Conservation (phyloP, 2,113 vertebrate species). For the Eptesicus fuscus region DNA sequence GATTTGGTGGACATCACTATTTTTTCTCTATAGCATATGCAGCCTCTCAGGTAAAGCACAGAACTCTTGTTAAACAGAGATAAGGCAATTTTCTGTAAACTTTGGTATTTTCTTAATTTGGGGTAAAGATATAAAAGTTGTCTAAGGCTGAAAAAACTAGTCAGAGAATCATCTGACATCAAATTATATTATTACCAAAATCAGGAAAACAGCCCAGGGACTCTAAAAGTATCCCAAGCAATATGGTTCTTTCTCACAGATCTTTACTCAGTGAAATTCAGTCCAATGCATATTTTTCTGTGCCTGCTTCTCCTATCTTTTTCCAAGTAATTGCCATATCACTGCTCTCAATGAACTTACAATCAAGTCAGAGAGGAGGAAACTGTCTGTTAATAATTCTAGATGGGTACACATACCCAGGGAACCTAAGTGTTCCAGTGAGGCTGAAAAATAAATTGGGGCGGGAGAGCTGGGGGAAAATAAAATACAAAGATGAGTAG, state of each 20-base stretch:
- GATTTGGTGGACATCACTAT: neutral
- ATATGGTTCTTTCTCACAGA: neutral
- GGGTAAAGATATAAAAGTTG: neutral
- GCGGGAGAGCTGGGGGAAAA: neutral
- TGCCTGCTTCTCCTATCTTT: neutral
- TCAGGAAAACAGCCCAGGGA: neutral
- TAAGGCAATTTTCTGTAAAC: neutral
- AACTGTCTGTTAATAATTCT: neutral
- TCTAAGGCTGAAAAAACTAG: neutral
- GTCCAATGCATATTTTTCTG: neutral
- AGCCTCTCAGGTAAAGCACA: neutral
- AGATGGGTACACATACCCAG: neutral
- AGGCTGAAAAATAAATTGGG: neutral
- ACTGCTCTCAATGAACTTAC: neutral
- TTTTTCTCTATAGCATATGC: neutral
- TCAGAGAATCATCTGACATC: neutral
- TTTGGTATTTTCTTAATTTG: neutral
- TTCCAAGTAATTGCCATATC: neutral
- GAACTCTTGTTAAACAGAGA: neutral
- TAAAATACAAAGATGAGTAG: neutral
- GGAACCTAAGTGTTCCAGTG: neutral
- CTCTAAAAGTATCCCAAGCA: neutral
- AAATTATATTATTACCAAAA: neutral
- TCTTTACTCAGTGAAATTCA: neutral
- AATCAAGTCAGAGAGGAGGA: neutral